phyloP scores from a whole-genome alignment of 2,113 vertebrate genomes.

The Melospiza melodia region DNA sequence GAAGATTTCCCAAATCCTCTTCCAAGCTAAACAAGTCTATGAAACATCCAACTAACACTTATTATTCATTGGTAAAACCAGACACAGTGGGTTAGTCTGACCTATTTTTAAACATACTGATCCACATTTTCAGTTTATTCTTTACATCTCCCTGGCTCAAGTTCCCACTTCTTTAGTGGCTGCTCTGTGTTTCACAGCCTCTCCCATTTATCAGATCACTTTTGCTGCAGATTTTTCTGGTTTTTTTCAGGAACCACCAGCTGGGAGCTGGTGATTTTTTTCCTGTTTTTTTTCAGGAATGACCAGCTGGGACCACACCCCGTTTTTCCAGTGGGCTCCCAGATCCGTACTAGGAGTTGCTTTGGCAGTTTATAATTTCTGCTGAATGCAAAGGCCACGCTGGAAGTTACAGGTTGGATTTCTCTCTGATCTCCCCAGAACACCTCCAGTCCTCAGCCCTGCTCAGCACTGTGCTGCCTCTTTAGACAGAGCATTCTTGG shows the following conservation, averaged over 20 bases:
- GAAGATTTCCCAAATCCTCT: background rate
- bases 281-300: background rate
- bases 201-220: background rate
- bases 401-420: background rate
- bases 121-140: background rate
- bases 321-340: background rate
- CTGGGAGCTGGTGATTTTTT: background rate
- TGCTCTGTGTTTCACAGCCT: background rate
- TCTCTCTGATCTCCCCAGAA: background rate
- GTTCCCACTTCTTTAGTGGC: background rate
- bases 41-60: background rate
- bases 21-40: background rate
- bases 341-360: background rate
- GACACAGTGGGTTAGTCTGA: background rate
- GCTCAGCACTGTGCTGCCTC: background rate
- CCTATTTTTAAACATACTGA: background rate
- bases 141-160: background rate
- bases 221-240: background rate
- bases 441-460: background rate
- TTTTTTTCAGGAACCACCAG: background rate
- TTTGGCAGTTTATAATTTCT: background rate
- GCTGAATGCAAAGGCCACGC: background rate
- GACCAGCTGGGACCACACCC: background rate
- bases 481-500: background rate
- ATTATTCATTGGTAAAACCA: background rate